A percentile compares a stretch with the other conserved stretches of the same genome.
Conservation (phyloP, 2,797 vertebrate species). For the Melanotaenia nigrans region DNA sequence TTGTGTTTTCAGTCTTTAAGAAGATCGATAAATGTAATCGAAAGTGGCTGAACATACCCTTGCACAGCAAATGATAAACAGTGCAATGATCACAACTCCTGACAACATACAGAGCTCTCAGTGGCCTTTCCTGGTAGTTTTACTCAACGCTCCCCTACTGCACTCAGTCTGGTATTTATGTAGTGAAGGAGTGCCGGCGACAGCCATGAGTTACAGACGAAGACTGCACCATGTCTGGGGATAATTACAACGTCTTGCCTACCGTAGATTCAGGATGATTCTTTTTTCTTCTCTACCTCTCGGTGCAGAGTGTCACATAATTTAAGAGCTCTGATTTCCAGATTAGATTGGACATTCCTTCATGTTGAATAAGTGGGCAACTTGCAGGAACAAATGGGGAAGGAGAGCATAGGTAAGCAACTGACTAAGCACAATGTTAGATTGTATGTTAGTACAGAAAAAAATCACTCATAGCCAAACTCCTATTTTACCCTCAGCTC, state of each 20-base stretch:
- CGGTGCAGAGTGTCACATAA: conserved; percentile 21
- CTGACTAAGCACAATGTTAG: conserved; percentile 20
- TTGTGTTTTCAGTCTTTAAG: not conserved
- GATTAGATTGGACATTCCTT: conserved; percentile 47
- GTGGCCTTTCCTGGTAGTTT: conserved; percentile 48
- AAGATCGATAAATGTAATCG: conserved; percentile 8
- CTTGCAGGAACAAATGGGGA: not conserved
- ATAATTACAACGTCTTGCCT: conserved; percentile 58
- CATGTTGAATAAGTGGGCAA: conserved; percentile 19
- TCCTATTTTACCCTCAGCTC: not conserved
- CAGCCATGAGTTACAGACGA: conserved; percentile 60
- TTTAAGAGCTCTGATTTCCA: conserved; percentile 65
- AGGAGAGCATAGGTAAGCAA: not conserved
- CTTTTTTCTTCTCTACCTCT: not conserved
- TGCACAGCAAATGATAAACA: conserved; percentile 21
- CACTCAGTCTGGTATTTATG: conserved; percentile 59
- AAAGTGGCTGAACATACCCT: not conserved
- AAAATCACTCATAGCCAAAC: not conserved
- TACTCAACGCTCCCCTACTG: conserved; percentile 5
- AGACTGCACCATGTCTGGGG: conserved; percentile 20
- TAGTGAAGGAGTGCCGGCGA: conserved; percentile 51
- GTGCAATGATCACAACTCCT: conserved; percentile 15
- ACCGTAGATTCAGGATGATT: conserved; percentile 25
- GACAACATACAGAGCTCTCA: conserved; percentile 24
- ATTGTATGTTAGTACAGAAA: conserved; percentile 1